These are phyloP conservation scores for Paraescarpia echinospica DNA, from an alignment of 1,140 invertebrate genomes.

Conservation along the genomic window DNA sequence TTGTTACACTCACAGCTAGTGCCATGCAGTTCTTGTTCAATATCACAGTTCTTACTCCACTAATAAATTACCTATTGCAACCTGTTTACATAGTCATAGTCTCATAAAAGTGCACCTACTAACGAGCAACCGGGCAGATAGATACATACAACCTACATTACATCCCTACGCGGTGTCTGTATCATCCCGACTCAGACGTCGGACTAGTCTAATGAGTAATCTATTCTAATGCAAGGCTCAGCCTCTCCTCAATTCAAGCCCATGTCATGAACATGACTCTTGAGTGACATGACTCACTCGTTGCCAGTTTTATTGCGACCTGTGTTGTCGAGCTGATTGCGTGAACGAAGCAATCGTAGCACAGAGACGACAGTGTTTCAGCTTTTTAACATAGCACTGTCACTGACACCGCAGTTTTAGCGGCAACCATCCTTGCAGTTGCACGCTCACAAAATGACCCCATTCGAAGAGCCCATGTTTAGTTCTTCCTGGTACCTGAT, in stretches of 20 bases:
- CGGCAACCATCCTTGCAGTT: not conserved
- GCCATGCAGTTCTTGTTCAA: not conserved
- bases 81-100: not conserved
- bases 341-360: not conserved
- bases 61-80: not conserved
- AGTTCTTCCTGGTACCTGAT: slow-evolving; percentile 9
- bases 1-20: not conserved
- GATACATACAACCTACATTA: not conserved
- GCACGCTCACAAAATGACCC: slow-evolving; percentile 12
- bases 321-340: not conserved
- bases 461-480: not conserved
- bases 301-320: not conserved
- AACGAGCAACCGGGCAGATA: not conserved
- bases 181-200: not conserved
- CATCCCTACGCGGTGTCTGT: not conserved
- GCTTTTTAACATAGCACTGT: not conserved
- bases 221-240: not conserved
- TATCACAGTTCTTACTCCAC: not conserved
- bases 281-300: not conserved
- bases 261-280: not conserved
- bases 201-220: not conserved
- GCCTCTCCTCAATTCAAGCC: too few relatives aligned
- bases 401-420: not conserved
- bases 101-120: not conserved
- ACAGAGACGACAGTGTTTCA: not conserved